Percentiles rank a stretch among this genome's conserved stretches.
phyloP scores from a whole-genome alignment of 2,797 vertebrate genomes.

The Enoplosus armatus region DNA sequence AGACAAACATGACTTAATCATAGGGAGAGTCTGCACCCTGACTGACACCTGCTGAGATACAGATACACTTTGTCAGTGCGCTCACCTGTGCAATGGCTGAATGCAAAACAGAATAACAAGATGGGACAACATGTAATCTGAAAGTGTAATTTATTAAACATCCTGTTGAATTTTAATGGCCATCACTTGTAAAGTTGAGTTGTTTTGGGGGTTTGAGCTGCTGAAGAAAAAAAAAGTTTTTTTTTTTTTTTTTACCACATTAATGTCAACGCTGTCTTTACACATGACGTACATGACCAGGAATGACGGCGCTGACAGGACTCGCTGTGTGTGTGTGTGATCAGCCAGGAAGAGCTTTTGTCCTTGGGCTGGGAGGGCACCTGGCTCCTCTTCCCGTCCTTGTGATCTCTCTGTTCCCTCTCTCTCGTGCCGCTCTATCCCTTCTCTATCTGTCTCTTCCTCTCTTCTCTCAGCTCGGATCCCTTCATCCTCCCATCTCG shows the following conservation, averaged over 20 bases:
- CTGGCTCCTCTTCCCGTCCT: slow-evolving; percentile 80
- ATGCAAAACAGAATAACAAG: slow-evolving; percentile 79
- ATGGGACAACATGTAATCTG: slow-evolving; percentile 79
- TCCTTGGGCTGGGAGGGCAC: slow-evolving; percentile 86
- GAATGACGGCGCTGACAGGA: slow-evolving; percentile 79
- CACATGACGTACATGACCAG: slow-evolving; percentile 68
- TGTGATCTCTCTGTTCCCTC: slow-evolving; percentile 85
- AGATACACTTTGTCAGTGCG: slow-evolving; percentile 62
- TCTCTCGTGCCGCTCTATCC: slow-evolving; percentile 77
- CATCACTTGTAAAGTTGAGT: slow-evolving; percentile 72
- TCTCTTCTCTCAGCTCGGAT: slow-evolving; percentile 77
- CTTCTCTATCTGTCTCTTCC: slow-evolving; percentile 81
- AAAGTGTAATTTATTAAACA: slow-evolving; percentile 83
- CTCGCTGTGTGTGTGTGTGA: slow-evolving; percentile 45
- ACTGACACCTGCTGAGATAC: slow-evolving; percentile 73
- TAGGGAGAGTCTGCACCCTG: slow-evolving; percentile 40
- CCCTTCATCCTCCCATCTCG: slow-evolving; percentile 80
- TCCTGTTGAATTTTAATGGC: slow-evolving; percentile 81
- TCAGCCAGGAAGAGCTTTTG: slow-evolving; percentile 84
- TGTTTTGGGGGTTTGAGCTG: slow-evolving; percentile 65
- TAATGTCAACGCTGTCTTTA: slow-evolving; percentile 72
- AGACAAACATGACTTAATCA: slow-evolving; percentile 36
- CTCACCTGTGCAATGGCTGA: slow-evolving; percentile 61
- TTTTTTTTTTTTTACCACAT: slow-evolving; percentile 65
- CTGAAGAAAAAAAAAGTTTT: slow-evolving; percentile 17